Evolutionary conservation across 2,113 vertebrate genomes (phyloP), one percentile per base, ranked within the genome.

Genomic region (Acrocephalus arundinaceus): DNA sequence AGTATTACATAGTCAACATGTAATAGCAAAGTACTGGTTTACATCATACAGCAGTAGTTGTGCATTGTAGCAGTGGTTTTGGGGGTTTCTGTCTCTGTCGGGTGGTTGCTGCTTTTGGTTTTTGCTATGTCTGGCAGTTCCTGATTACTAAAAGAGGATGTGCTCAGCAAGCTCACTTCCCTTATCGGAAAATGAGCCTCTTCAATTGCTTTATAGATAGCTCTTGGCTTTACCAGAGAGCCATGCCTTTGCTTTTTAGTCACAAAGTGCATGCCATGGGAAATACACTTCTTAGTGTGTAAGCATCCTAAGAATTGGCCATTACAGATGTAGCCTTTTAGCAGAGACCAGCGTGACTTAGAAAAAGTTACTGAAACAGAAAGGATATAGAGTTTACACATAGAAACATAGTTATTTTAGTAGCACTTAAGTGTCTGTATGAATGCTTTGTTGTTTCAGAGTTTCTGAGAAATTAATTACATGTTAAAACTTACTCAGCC

Each of bases 181-280:
- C 54, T 88, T 82, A 31, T 58, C 30, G 70, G 77, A 46, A 52
- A 80, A 43, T 37, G 9, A 87, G 49, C 39, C 55, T 90, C 52
- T 43, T 73, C 48, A 33, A 12, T 66, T 76, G 45, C 71, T 94
- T 83, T 66, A 6, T 68, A 86, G 83, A 8, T 76, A 86, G 76
- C 57, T 92, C 70, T 85, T 77, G 48, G 41, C 78, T 95, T 96
- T 85, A 72, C 81, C 89, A 72, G 73, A 91, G 49, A 54, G n/a
- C 72, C 45, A 0, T 79, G 17, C 25, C 79, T 95, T 88, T 96
- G 79, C 70, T 83, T 95, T 92, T 94, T 61, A 83, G 90, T 96
- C 90, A 90, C 75, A 93, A 92, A 88, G 48, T 43, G 19, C 4
- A 2, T 58, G 27, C 80, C 46, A 25, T 71, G 68, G 25, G 61